These are phyloP conservation scores for Typhlichthys eigenmanni DNA, from an alignment of 2,797 vertebrate genomes.

Conservation along the genomic window DNA sequence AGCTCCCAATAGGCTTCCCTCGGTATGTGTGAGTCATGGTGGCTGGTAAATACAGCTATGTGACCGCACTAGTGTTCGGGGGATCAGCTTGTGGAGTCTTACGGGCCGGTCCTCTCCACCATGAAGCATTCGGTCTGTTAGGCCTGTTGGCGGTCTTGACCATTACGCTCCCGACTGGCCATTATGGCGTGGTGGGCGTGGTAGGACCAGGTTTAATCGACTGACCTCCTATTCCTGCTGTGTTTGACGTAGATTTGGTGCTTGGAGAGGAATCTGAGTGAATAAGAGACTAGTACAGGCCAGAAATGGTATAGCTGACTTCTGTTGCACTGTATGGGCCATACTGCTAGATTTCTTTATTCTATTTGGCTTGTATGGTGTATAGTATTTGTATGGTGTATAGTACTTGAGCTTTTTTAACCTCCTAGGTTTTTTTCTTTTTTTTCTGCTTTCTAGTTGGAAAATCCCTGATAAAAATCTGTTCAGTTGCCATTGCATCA, in stretches of 20 bases:
- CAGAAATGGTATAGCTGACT: background rate
- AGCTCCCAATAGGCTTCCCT: slow-evolving; percentile 16
- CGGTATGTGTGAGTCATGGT: slow-evolving; percentile 26
- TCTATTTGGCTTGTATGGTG: too few relatives aligned
- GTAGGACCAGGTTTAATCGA: slow-evolving; percentile 22
- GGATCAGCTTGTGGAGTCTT: slow-evolving; percentile 24
- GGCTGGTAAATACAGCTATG: slow-evolving; percentile 31
- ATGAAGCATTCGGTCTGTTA: slow-evolving; percentile 23
- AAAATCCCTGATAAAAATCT: background rate
- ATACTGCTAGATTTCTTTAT: too few relatives aligned
- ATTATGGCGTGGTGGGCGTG: slow-evolving; percentile 15
- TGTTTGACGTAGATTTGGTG: background rate
- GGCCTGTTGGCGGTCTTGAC: slow-evolving; percentile 22
- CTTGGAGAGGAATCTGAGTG: slow-evolving; percentile 12
- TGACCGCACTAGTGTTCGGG: slow-evolving; percentile 48
- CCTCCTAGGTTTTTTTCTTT: background rate
- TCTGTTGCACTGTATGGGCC: too few relatives aligned
- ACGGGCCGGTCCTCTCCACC: slow-evolving; percentile 20
- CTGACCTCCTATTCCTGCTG: slow-evolving; percentile 9
- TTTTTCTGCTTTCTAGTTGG: too few relatives aligned
- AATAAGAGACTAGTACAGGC: slow-evolving; percentile 4
- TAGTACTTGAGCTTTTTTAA: background rate
- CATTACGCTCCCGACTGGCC: slow-evolving; percentile 28
- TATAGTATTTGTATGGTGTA: too few relatives aligned
- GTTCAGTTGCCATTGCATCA: slow-evolving; percentile 11